Evolutionary conservation across 2,113 vertebrate genomes (phyloP), one percentile per base, ranked within the genome.

Genomic region (Callipepla squamata): DNA sequence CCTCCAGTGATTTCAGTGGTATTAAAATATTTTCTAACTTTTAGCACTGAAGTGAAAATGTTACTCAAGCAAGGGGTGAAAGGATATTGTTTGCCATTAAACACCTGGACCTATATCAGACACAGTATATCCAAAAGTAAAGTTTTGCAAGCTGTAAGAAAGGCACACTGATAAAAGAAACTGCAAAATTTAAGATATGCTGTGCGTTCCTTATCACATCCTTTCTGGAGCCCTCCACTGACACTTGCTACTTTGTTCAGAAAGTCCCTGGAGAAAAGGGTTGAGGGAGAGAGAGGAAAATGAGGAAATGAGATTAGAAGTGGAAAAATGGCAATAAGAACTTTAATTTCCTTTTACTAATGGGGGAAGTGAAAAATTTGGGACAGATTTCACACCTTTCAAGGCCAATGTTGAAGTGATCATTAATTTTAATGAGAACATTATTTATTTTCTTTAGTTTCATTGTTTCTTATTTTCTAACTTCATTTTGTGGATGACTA

Each of bases 231-330:
- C 78, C 42, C 55, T 94, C 79, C 48, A 42, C 72, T 91, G 38
- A 63, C 44, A 44, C 32, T 78, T 79, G 9, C 10, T 42, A 90
- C 65, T 96, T 92, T 93, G 80, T 92, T 94, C 58, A 73, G 65
- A 92, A 80, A 53, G 57, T 72, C 88, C 50, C 68, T 53, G 28
- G 84, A 92, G 87, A 83, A 73, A 74, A 59, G 25, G 28, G 34
- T 85, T 45, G 28, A 93, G 34, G 20, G 34, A 87, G 57, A 87
- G 57, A 88, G 68, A 96, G 75, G 88, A 91, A 88, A 88, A 92
- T 53, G 87, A 77, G 94, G 91, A 97, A 97, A 94, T 92, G 90
- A 97, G 95, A 95, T 93, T 94, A 96, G 72, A 26, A 85, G 63
- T 74, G 72, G 72, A 51, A 92, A 96, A 95, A 91, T 61, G 57